Conservation (phyloP, 2,888 invertebrate genomes). For the Subacronicta megacephala region DNA sequence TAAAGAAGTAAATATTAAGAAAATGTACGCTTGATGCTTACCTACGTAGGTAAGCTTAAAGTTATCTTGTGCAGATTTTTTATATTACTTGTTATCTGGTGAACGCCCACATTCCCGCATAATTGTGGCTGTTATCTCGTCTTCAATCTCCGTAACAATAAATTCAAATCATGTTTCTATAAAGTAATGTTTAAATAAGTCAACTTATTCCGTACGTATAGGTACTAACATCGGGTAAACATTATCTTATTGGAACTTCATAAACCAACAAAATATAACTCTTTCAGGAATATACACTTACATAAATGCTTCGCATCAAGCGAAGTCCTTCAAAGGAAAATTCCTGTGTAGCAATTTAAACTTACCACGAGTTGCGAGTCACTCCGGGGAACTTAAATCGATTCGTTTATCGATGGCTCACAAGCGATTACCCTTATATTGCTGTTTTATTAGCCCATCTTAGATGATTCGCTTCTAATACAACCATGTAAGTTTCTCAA, state of each 20-base stretch:
- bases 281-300: constrained; percentile 49
- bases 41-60: too few species aligned
- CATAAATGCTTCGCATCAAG: constrained; percentile 58
- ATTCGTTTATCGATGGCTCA: constrained; percentile 87
- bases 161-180: too few species aligned
- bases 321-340: constrained; percentile 76
- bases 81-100: too few species aligned
- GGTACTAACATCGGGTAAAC: neutral
- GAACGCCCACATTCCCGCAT: too few species aligned
- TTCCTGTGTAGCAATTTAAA: constrained; percentile 87
- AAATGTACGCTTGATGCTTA: too few species aligned
- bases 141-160: too few species aligned
- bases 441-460: constrained; percentile 79
- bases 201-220: neutral
- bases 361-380: constrained; percentile 79
- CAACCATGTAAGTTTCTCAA: constrained; percentile 52
- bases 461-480: constrained; percentile 61
- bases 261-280: constrained; percentile 31
- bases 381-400: constrained; percentile 86
- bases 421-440: constrained; percentile 85
- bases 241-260: neutral
- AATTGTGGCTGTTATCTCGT: too few species aligned
- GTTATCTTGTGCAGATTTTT: too few species aligned
- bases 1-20: too few species aligned
- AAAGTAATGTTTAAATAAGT: too few species aligned